These are phyloP conservation scores for Conchocele bisecta DNA, from an alignment of 2,888 invertebrate genomes.

Conservation along the genomic window DNA sequence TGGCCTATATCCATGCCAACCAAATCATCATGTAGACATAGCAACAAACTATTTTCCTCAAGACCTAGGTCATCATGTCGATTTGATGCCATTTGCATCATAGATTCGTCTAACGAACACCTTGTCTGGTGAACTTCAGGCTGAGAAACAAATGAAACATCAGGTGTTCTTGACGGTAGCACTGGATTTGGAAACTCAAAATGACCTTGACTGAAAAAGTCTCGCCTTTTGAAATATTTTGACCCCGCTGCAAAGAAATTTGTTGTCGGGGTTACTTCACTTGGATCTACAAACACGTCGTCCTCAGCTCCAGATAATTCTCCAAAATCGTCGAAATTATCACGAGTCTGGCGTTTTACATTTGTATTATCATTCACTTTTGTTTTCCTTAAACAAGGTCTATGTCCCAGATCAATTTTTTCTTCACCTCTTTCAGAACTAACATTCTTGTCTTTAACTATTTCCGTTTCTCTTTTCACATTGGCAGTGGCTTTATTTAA, in stretches of 20 bases:
- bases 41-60: constrained; percentile 30
- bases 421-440: constrained; percentile 61
- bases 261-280: constrained; percentile 51
- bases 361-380: constrained; percentile 24
- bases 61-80: constrained; percentile 60
- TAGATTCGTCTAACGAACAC: constrained; percentile 74
- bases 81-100: constrained; percentile 69
- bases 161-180: too few species aligned
- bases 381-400: constrained; percentile 56
- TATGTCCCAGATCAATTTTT: constrained; percentile 51
- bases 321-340: constrained; percentile 50
- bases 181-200: too few species aligned
- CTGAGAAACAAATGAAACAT: too few species aligned
- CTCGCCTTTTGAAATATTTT: constrained; percentile 51
- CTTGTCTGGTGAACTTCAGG: too few species aligned
- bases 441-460: constrained; percentile 27
- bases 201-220: constrained; percentile 56
- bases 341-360: neutral
- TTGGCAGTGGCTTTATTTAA: constrained; percentile 8
- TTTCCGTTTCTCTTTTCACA: constrained; percentile 35
- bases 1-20: constrained; percentile 53
- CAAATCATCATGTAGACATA: constrained; percentile 66
- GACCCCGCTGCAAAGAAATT: constrained; percentile 53
- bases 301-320: constrained; percentile 60
- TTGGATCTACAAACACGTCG: constrained; percentile 67